Evolutionary conservation across 1,140 invertebrate genomes (phyloP), one percentile per base, ranked within the genome.

Genomic region (Stratiolaelaps scimitus): DNA sequence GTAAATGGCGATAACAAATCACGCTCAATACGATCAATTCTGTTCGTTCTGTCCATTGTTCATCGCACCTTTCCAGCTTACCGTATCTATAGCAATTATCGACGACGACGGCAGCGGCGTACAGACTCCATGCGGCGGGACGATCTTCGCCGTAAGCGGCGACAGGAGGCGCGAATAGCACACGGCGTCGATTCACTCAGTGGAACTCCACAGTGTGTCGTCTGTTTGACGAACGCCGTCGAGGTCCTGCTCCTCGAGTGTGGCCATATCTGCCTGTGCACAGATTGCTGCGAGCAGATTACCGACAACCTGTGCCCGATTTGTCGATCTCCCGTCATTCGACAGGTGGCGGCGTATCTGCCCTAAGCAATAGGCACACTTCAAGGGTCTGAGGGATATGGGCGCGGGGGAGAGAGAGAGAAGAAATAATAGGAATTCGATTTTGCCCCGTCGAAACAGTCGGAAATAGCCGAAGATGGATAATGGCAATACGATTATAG

Each of bases 51-150:
- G 15, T 2, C 2, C 1, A 15, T 34, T 5, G 10, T 20, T 17
- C 4, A 48, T 48, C 10, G n/a, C 26, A 15, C 26, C 15, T 10
- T 60, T 26, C 10, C 53, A 60, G 53, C 26, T 1, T 60, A 60
- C 23, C 53, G 53, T 6, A 26, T 60, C 15, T 23, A 29, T 15
- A 60, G 15, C 15, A 60, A 60, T 34, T 60, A 60, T 68, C 43
- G 65, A 29, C 64, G 69, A 34, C 43, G 65, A 67, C 34, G 64
- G 48, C 65, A 71, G 60, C 64, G 60, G 65, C 48, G 65, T 64
- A 47, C 69, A 69, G 68, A 73, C 68, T n/a, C 66, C 66, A 87
- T 89, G 76, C 53, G 65, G 23, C 47, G 47, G 7, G 67, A 67
- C 43, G 66, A 70, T 28, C 64, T 65, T n/a, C 40, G 66, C n/a